phyloP scores from a whole-genome alignment of 2,888 invertebrate species.

The Fabriciana adippe region DNA sequence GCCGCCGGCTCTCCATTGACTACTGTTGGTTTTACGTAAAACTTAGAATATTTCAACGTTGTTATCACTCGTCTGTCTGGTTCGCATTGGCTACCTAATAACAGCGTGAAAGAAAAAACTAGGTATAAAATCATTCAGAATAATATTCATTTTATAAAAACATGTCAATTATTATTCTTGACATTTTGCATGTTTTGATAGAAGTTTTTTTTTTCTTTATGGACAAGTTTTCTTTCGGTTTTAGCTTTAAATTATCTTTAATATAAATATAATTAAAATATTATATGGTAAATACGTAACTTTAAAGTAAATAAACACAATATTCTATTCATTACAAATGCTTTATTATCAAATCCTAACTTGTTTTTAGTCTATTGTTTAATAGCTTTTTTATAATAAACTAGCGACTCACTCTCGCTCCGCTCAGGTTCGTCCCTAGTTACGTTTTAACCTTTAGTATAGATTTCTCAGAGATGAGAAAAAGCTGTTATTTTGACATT shows the following conservation, averaged over 20 bases:
- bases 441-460: too few species aligned
- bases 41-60: constrained; percentile 55
- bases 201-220: not conserved
- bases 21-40: constrained; percentile 50
- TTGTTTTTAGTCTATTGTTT: too few species aligned
- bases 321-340: too few species aligned
- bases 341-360: too few species aligned
- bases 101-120: constrained; percentile 27
- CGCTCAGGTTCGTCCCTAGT: too few species aligned
- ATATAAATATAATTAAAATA: too few species aligned
- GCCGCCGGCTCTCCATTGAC: constrained; percentile 55
- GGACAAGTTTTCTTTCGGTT: not conserved
- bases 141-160: not conserved
- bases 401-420: too few species aligned
- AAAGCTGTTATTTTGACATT: too few species aligned
- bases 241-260: not conserved
- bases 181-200: not conserved
- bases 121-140: constrained; percentile 41
- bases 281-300: too few species aligned
- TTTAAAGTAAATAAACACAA: too few species aligned
- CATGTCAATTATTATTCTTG: not conserved
- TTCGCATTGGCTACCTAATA: constrained; percentile 34
- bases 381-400: too few species aligned
- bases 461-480: too few species aligned
- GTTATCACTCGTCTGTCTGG: constrained; percentile 57